Evolutionary conservation across 2,888 invertebrate species (phyloP), one percentile per base, ranked within the genome.

Genomic region (Ochropleura leucogaster): DNA sequence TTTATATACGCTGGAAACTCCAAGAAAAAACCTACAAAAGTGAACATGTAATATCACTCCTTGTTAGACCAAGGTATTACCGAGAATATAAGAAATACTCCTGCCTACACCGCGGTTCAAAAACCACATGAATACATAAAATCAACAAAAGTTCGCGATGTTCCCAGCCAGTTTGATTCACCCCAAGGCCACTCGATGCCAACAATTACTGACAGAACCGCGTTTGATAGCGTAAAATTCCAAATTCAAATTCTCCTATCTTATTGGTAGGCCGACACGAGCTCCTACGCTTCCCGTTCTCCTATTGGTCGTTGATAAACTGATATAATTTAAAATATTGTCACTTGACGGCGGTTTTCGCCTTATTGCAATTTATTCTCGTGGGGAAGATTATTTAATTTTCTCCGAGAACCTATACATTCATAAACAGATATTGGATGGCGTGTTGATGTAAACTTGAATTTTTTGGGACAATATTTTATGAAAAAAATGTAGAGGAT

Each of bases 241-340:
- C 85, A 93, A 93, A 94, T 94, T 93, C 89, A 88, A 93, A 93
- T 91, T 84, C 90, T 74, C 77, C 74, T 75, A 84, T 89, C 86
- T 89, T 86, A 95, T 95, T 95, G 95, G 95, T 79, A 79, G 89
- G 51, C 74, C 79, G 77, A 82, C 69, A 80, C 80, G 84, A 85
- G 82, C 89, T 88, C 83, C 85, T 82, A 72, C 76, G 80, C 75
- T 84, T 82, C 76, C 87, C 83, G 85, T 74, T 82, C 81, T 83
- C 90, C 92, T 87, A 95, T 96, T 95, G 95, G 96, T 88, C 80
- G 91, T 88, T 90, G 90, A 92, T 92, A 93, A 93, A 89, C 88
- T 93, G 94, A 96, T 95, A 92, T 94, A 95, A 95, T 95, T 95
- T 94, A 95, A 95, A 90, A 96, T 95, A 96, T 95, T 95, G 93